These are phyloP conservation scores for Buphagus erythrorhynchus DNA, from an alignment of 2,797 vertebrate species.

Conservation along the genomic window DNA sequence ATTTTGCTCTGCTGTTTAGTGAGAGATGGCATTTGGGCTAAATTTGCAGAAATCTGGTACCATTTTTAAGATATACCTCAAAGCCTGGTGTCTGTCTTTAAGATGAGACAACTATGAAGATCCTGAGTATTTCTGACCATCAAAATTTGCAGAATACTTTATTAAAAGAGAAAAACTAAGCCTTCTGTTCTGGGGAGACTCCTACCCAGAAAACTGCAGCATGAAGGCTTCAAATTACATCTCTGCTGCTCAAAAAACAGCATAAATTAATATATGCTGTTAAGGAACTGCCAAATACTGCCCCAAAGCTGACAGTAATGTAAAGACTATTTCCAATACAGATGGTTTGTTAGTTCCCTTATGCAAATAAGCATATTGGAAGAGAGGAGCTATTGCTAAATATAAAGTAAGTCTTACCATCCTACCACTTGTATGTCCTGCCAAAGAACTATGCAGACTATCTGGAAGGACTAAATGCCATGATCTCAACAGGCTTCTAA, in stretches of 20 bases:
- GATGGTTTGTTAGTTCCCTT: constrained; percentile 25
- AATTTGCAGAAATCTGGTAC: not conserved
- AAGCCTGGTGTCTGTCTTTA: not conserved
- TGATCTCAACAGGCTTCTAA: not conserved
- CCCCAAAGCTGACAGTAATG: not conserved
- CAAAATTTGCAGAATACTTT: not conserved
- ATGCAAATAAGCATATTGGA: constrained; percentile 7
- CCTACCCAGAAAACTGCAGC: not conserved
- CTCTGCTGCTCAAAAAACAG: not conserved
- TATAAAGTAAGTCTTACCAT: not conserved
- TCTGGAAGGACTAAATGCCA: not conserved
- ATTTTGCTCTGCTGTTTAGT: not conserved
- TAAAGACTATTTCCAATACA: constrained; percentile 3
- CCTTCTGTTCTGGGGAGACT: not conserved
- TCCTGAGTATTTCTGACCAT: not conserved
- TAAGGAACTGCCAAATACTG: not conserved
- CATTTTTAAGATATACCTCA: not conserved
- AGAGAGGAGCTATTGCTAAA: constrained; percentile 30
- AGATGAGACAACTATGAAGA: not conserved
- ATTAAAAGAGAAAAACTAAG: not conserved
- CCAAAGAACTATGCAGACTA: not conserved
- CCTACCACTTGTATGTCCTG: not conserved
- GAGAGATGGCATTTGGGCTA: not conserved
- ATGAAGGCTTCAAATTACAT: not conserved
- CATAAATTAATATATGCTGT: not conserved